Conservation (phyloP, 2,888 invertebrate species). For the Lasius platythorax region DNA sequence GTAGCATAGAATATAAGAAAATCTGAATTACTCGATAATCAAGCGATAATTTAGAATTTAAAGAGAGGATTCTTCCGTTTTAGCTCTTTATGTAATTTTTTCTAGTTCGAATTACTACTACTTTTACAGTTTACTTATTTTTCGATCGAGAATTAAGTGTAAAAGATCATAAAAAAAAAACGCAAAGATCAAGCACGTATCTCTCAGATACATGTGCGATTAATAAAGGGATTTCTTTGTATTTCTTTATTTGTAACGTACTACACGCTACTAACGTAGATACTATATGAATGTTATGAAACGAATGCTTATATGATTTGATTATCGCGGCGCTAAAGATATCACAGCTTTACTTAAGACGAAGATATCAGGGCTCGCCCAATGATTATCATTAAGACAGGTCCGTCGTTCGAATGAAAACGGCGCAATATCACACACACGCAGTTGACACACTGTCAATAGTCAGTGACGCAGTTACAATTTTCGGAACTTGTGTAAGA, state of each 20-base stretch:
- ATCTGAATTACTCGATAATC: not conserved
- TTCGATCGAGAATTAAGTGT: not conserved
- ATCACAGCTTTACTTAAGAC: conserved; percentile 15
- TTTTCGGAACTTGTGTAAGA: not conserved
- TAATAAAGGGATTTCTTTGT: not conserved
- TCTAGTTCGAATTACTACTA: not conserved
- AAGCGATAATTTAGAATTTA: not conserved
- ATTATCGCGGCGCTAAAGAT: conserved; percentile 19
- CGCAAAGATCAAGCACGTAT: not conserved
- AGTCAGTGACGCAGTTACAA: not conserved
- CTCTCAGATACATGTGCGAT: not conserved
- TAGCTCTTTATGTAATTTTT: not conserved
- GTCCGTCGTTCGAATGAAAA: not conserved
- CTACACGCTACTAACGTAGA: too few relatives aligned
- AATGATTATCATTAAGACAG: conserved; percentile 14
- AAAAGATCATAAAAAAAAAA: not conserved
- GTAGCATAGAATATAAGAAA: not conserved
- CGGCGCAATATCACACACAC: not conserved
- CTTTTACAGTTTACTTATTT: not conserved
- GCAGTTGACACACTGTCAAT: not conserved
- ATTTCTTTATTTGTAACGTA: not conserved
- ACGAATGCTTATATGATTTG: not conserved
- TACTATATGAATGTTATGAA: conserved; percentile 3
- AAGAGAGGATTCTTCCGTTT: not conserved
- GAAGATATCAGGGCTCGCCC: conserved; percentile 5